Evolutionary conservation across 2,888 invertebrate species (phyloP).

Genomic region (Quadroppia sp.): DNA sequence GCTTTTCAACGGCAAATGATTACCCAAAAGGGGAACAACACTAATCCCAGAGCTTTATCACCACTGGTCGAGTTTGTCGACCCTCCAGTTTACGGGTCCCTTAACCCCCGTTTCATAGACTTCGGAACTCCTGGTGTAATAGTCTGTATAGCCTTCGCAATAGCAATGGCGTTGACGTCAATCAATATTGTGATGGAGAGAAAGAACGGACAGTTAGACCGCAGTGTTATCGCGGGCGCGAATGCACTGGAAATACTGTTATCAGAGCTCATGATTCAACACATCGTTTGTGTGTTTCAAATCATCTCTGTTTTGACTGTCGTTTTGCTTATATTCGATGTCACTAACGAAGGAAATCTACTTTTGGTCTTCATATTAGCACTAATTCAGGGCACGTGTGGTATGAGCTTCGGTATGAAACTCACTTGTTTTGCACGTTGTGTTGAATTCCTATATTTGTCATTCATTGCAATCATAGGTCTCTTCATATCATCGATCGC

Average conservation of each 20-base stretch:
- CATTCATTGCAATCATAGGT: conserved; percentile 50
- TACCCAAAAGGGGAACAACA: background rate
- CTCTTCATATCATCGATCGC: conserved; percentile 45
- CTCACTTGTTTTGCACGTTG: background rate
- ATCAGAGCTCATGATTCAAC: conserved; percentile 88
- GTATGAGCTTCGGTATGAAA: conserved; percentile 83
- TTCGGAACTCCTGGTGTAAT: conserved; percentile 87
- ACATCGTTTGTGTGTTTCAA: conserved; percentile 91
- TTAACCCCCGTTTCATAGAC: conserved; percentile 73
- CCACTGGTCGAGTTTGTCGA: conserved; percentile 33
- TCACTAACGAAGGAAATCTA: conserved; percentile 82
- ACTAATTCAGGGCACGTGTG: conserved; percentile 83
- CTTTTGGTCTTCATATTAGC: conserved; percentile 77
- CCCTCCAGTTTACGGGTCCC: conserved; percentile 38
- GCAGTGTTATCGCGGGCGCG: conserved; percentile 90
- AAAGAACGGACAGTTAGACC: conserved; percentile 82
- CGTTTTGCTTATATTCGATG: conserved; percentile 80
- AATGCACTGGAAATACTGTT: conserved; percentile 84
- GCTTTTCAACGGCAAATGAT: background rate
- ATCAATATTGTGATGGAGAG: conserved; percentile 84
- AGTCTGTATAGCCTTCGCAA: conserved; percentile 89
- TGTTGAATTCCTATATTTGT: background rate
- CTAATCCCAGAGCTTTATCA: background rate
- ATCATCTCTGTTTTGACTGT: conserved; percentile 68
- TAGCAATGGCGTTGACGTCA: conserved; percentile 89